phyloP scores from a whole-genome alignment of 1,140 invertebrate genomes.

The Platyura marginata region DNA sequence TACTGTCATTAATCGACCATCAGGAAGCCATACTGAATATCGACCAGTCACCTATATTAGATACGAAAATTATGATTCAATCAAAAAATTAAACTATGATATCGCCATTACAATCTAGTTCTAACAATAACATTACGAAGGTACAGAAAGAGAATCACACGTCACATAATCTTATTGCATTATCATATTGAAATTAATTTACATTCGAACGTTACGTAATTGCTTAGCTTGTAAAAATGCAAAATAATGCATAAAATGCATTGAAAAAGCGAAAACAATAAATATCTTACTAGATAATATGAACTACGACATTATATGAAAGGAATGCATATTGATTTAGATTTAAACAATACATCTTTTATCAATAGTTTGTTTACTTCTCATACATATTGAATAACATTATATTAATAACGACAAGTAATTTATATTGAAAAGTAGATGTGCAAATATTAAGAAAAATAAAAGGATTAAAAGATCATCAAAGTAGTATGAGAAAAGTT shows the following conservation, averaged over 20 bases:
- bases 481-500: too few species aligned
- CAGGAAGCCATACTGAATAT: conserved; percentile 44
- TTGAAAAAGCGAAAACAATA: not conserved
- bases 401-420: too few species aligned
- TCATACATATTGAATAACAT: too few species aligned
- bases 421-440: too few species aligned
- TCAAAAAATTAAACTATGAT: not conserved
- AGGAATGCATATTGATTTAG: conserved; percentile 8
- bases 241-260: too few species aligned
- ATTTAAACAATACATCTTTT: not conserved
- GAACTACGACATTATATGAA: not conserved
- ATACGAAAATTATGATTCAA: conserved; percentile 1
- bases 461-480: too few species aligned
- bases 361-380: too few species aligned
- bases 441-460: too few species aligned
- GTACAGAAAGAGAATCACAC: not conserved
- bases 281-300: not conserved
- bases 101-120: not conserved
- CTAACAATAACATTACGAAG: not conserved
- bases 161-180: too few species aligned
- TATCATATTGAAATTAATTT: conserved; percentile 1
- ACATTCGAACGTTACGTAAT: too few species aligned
- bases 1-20: conserved; percentile 46
- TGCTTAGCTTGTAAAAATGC: too few species aligned
- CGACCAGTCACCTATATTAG: conserved; percentile 29